Evolutionary conservation across 1,140 invertebrate genomes (phyloP).

Genomic region (Drosophila nannoptera): DNA sequence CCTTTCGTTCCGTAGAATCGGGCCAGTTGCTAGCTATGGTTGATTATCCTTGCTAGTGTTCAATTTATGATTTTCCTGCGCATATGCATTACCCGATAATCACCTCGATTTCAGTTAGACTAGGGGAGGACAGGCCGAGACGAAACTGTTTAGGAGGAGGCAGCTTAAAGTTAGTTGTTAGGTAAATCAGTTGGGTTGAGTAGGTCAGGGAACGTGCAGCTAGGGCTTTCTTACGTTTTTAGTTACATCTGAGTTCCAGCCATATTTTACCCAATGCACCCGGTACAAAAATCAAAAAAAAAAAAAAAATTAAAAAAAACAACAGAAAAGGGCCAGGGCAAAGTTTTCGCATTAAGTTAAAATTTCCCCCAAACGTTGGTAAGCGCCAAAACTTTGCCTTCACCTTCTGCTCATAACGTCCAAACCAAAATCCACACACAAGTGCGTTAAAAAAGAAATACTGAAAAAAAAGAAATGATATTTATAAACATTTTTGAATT

Average conservation of each 20-base stretch:
- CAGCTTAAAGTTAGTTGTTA: slow-evolving; percentile 16
- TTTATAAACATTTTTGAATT: slow-evolving; percentile 65
- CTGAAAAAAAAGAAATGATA: slow-evolving; percentile 21
- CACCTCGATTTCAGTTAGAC: slow-evolving; percentile 58
- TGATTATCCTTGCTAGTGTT: slow-evolving; percentile 45
- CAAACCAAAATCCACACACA: slow-evolving; percentile 50
- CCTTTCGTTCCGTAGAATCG: slow-evolving; percentile 21
- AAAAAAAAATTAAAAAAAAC: slow-evolving; percentile 26
- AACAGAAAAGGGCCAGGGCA: slow-evolving; percentile 11
- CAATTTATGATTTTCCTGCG: slow-evolving; percentile 35
- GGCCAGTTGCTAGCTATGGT: slow-evolving; percentile 26
- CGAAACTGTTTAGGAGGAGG: neutral
- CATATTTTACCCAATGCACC: slow-evolving; percentile 55
- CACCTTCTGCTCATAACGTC: slow-evolving; percentile 31
- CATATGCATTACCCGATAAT: slow-evolving; percentile 54
- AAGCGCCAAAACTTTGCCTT: slow-evolving; percentile 30
- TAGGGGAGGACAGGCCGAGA: neutral
- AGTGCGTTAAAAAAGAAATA: slow-evolving; percentile 66
- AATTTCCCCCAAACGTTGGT: slow-evolving; percentile 31
- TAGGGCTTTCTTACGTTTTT: slow-evolving; percentile 40
- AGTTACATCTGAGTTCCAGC: slow-evolving; percentile 57
- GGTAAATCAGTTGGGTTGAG: slow-evolving; percentile 15
- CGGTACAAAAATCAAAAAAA: slow-evolving; percentile 34
- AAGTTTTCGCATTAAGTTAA: slow-evolving; percentile 47
- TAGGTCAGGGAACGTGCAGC: slow-evolving; percentile 4